Conservation (phyloP, 35 echinoderm and acorn worm genomes). For the Heliocidaris tuberculata region DNA sequence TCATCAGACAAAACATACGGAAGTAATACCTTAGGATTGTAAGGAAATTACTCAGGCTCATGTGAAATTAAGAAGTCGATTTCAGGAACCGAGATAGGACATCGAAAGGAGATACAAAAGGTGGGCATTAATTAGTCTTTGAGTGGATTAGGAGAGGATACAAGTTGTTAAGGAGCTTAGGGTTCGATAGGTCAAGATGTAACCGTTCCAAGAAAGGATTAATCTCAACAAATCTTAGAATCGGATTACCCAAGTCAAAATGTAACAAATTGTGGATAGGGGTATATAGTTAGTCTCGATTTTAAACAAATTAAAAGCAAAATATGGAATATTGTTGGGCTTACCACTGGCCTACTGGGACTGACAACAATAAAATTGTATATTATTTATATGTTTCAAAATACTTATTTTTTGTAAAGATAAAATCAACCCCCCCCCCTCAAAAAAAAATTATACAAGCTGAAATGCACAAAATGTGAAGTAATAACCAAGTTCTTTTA, state of each 20-base stretch:
- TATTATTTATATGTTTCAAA: too few species aligned
- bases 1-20: not conserved
- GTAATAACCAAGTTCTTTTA: too few species aligned
- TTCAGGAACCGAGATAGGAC: not conserved
- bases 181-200: not conserved
- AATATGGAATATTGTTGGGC: not conserved
- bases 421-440: too few species aligned
- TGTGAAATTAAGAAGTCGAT: not conserved
- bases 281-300: not conserved
- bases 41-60: not conserved
- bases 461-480: too few species aligned
- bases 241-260: not conserved
- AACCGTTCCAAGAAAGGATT: not conserved
- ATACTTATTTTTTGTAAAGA: too few species aligned
- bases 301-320: not conserved
- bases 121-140: not conserved
- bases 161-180: not conserved
- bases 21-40: not conserved
- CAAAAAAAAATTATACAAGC: too few species aligned
- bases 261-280: not conserved
- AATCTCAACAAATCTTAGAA: not conserved
- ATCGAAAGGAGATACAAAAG: not conserved
- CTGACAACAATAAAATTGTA: too few species aligned
- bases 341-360: not conserved
- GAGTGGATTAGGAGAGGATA: not conserved